Evolutionary conservation across 1,140 invertebrate species (phyloP), one percentile per base, ranked within the genome.

Genomic region (Schlechtendalia chinensis): DNA sequence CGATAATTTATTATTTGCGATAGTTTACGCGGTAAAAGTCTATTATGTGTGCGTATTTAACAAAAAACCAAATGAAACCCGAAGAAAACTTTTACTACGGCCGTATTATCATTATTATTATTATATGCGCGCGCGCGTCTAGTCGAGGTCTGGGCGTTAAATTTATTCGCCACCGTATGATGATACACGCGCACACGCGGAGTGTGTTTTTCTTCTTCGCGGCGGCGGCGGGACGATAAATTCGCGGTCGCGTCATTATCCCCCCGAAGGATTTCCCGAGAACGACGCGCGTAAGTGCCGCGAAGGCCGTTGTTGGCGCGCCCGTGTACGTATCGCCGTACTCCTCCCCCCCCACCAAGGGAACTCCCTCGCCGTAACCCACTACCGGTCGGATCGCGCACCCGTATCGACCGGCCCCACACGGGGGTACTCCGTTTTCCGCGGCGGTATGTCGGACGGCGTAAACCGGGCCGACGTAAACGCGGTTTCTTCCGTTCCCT

Each of bases 1-100:
- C 14, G 14, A 72, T 72, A 72, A 72, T 72, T 72, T 72, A 72
- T 72, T 72, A 72, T 72, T 72, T 54, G 29, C 69, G 47, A 54
- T 53, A 32, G 24, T 72, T 53, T 32, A 16, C n/a, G 22, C 10
- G 69, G 50, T 19, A 29, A 53, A 54, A 54, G 54, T 72, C 24
- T n/a, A 54, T 69, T 47, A 16, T 22, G 6, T 17, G 16, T 50
- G 3, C 1, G 67, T 27, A 69, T 63, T 32, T 32, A n/a, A 50
- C 45, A 24, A 50, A 69, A 5, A 24, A 16, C 14, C 0, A 47
- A 69, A 69, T 17, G 50, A 69, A 50, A 12, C 11, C 12, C 22
- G 16, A 24, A 14, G 67, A 69, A 69, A 50, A 69, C 45, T 69
- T 69, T 50, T 27, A n/a, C 22, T n/a, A 5, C n/a, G 39, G 45